phyloP scores from a whole-genome alignment of 2,797 vertebrate species.

The Euphonia xanthogaster region DNA sequence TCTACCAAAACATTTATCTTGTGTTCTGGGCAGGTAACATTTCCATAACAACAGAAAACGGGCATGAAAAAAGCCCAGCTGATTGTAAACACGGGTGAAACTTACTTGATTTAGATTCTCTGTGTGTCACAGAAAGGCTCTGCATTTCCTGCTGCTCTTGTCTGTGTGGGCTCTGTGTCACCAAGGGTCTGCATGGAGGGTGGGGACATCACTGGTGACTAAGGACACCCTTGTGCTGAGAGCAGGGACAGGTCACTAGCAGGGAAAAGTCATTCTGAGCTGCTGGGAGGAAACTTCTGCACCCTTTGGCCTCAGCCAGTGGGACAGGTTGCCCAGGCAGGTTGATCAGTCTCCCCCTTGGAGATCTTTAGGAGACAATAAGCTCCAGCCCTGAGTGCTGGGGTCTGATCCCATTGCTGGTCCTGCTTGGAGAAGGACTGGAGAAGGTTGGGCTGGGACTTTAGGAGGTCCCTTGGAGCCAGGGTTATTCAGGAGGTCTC shows the following conservation, averaged over 20 bases:
- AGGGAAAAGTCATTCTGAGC: neutral
- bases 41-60: neutral
- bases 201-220: neutral
- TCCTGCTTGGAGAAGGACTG: neutral
- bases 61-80: neutral
- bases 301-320: fast-evolving
- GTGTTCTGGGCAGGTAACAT: neutral
- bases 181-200: neutral
- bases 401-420: neutral
- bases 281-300: neutral
- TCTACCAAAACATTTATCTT: neutral
- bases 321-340: neutral
- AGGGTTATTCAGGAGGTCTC: fast-evolving
- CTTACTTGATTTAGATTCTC: neutral
- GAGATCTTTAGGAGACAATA: neutral
- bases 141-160: neutral
- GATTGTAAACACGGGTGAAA: neutral
- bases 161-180: neutral
- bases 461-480: neutral
- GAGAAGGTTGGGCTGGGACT: neutral
- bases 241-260: neutral
- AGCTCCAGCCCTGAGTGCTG: neutral
- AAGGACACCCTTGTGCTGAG: neutral
- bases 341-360: neutral
- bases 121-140: neutral